phyloP scores from a whole-genome alignment of 2,797 vertebrate genomes.

The Nannoperca australis region DNA sequence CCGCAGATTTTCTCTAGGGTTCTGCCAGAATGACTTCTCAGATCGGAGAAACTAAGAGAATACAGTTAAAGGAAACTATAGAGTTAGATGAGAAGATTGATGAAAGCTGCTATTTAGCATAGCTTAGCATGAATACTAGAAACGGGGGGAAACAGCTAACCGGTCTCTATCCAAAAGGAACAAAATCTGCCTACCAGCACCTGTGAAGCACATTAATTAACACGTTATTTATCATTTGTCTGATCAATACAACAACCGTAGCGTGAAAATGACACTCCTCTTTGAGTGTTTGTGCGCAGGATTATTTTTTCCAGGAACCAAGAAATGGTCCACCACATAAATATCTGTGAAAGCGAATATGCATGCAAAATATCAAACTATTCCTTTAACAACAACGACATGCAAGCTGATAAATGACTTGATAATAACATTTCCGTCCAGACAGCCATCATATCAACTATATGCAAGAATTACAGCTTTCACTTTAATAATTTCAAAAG shows the following conservation, averaged over 20 bases:
- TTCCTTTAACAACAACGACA: neutral
- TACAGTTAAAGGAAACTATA: neutral
- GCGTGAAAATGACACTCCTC: neutral
- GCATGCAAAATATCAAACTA: neutral
- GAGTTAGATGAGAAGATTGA: neutral
- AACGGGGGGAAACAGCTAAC: neutral
- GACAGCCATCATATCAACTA: neutral
- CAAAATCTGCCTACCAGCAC: neutral
- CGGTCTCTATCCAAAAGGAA: too few relatives aligned
- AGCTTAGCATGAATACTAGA: neutral
- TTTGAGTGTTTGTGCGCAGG: neutral
- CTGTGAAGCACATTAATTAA: neutral
- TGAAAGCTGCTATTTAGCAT: neutral
- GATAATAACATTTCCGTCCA: slow-evolving; percentile 19
- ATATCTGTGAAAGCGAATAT: neutral
- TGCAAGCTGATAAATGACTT: neutral
- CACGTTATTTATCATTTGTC: neutral
- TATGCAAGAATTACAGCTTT: neutral
- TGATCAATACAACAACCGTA: neutral
- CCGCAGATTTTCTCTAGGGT: neutral
- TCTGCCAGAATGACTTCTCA: neutral
- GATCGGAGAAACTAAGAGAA: neutral
- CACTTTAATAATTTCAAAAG: neutral
- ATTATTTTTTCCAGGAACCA: neutral
- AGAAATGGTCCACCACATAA: neutral